These are phyloP conservation scores for Phrixothrix hirtus DNA, from an alignment of 2,888 invertebrate genomes.

Conservation along the genomic window DNA sequence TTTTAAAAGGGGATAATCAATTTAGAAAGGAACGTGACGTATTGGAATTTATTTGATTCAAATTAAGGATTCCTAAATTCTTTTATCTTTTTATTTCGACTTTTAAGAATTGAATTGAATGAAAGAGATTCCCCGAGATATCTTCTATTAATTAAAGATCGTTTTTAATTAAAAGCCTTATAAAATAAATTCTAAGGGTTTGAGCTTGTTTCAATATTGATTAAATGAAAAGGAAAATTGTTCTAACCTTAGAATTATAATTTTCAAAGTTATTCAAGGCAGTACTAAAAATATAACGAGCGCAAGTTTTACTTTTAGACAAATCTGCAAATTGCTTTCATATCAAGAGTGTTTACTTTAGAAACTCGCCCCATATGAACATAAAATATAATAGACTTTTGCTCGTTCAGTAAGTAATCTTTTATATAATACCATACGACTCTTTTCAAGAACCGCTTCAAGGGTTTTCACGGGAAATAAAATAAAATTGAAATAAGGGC, in stretches of 20 bases:
- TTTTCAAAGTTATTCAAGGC: too few relatives aligned
- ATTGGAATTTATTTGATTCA: conserved; percentile 26
- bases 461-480: neutral
- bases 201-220: too few relatives aligned
- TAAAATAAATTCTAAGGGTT: too few relatives aligned
- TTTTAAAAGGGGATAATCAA: conserved; percentile 30
- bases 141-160: too few relatives aligned
- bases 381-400: neutral
- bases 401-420: neutral
- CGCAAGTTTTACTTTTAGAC: too few relatives aligned
- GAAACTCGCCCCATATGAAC: neutral
- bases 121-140: too few relatives aligned
- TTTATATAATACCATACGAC: neutral
- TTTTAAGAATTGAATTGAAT: neutral
- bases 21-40: conserved; percentile 29
- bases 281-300: too few relatives aligned
- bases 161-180: too few relatives aligned
- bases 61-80: conserved; percentile 24
- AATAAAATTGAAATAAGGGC: neutral
- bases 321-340: too few relatives aligned
- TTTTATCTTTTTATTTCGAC: conserved; percentile 9
- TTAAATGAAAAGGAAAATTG: too few relatives aligned
- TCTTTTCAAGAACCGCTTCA: neutral
- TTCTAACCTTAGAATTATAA: too few relatives aligned
- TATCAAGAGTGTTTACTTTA: too few relatives aligned